Conservation (phyloP, 2,888 invertebrate species). For the Eupithecia vulgata region DNA sequence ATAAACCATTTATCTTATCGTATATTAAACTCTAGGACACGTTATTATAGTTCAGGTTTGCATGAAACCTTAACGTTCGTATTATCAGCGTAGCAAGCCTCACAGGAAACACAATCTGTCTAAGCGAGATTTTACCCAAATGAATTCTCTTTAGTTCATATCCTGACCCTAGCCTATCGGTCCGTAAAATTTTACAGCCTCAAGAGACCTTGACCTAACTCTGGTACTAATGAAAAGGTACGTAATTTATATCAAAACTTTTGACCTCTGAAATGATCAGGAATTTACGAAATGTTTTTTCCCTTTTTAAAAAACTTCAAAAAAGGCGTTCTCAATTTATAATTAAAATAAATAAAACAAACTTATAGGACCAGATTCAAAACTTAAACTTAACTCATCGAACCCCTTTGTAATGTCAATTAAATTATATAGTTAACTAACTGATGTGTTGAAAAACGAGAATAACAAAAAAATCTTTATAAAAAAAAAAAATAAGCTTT, state of each 20-base stretch:
- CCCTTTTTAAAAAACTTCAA: neutral
- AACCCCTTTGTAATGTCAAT: too few relatives aligned
- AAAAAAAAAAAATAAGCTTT: too few relatives aligned
- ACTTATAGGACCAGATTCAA: too few relatives aligned
- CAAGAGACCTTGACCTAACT: conserved; percentile 31
- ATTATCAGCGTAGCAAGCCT: neutral
- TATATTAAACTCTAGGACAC: neutral
- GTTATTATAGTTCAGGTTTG: neutral
- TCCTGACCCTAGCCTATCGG: conserved; percentile 26
- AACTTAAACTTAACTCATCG: too few relatives aligned
- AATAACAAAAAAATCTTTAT: too few relatives aligned
- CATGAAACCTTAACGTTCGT: neutral
- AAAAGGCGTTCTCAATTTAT: too few relatives aligned
- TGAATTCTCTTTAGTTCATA: conserved; percentile 34
- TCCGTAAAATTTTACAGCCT: conserved; percentile 35
- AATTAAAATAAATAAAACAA: too few relatives aligned
- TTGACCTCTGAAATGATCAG: neutral
- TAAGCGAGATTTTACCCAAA: conserved; percentile 28
- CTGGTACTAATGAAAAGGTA: conserved; percentile 3
- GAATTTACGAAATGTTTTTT: neutral
- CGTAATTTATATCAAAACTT: conserved; percentile 4
- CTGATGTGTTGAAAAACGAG: too few relatives aligned
- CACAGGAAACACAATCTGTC: conserved; percentile 16
- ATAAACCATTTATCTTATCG: neutral
- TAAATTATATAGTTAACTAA: too few relatives aligned